Percentiles rank a stretch among this genome's conserved stretches.
These are phyloP conservation scores for Noctua janthe DNA, from an alignment of 2,888 invertebrate genomes.

Conservation along the genomic window DNA sequence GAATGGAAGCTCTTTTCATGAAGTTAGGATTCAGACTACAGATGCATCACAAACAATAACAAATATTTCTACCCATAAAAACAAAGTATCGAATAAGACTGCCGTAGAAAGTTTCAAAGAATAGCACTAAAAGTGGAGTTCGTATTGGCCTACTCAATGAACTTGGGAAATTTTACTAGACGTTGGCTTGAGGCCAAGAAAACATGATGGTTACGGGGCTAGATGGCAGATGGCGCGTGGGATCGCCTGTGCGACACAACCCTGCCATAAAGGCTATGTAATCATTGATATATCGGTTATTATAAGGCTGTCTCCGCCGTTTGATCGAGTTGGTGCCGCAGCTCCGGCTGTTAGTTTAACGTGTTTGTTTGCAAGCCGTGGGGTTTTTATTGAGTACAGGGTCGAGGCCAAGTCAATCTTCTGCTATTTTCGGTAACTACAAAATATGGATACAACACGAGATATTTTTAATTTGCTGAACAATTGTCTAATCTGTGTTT, in stretches of 20 bases:
- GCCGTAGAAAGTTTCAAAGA: slow-evolving; percentile 70
- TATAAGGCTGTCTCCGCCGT: slow-evolving; percentile 43
- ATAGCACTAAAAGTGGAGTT: slow-evolving; percentile 74
- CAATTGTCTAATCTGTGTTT: not conserved
- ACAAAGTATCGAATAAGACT: slow-evolving; percentile 29
- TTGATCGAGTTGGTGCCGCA: slow-evolving; percentile 48
- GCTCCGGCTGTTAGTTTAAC: slow-evolving; percentile 35
- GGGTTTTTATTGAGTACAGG: slow-evolving; percentile 27
- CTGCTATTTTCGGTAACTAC: slow-evolving; percentile 26
- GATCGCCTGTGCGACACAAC: slow-evolving; percentile 68
- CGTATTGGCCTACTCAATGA: slow-evolving; percentile 78
- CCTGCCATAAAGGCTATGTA: slow-evolving; percentile 47
- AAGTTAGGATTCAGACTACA: slow-evolving; percentile 1
- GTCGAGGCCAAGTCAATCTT: slow-evolving; percentile 39
- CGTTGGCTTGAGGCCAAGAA: slow-evolving; percentile 78
- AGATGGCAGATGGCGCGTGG: slow-evolving; percentile 72
- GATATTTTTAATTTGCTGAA: not conserved
- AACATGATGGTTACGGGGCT: slow-evolving; percentile 68
- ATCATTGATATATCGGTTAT: slow-evolving; percentile 57
- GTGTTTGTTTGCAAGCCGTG: slow-evolving; percentile 42
- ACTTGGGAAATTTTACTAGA: slow-evolving; percentile 79
- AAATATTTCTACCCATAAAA: slow-evolving; percentile 29
- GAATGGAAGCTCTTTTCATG: not conserved
- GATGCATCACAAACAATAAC: slow-evolving; percentile 44
- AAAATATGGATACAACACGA: slow-evolving; percentile 16